Base-by-base conservation (phyloP, 1,140 invertebrate species). In the Diprion similis region DNA sequence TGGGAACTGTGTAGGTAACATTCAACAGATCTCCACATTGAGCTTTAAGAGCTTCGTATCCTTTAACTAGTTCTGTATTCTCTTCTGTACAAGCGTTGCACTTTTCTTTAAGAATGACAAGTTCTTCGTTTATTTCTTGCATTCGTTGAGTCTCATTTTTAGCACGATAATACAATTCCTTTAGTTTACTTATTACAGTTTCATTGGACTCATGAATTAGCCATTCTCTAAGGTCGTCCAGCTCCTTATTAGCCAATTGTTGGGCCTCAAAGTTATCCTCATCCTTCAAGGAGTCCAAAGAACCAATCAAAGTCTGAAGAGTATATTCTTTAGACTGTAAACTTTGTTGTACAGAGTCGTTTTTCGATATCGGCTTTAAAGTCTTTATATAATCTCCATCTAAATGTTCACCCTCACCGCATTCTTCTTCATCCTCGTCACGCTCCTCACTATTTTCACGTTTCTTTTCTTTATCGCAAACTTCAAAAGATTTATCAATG, bases 31-130 rank as follows among this genome's bases (percentile, higher is more conserved):
- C 81, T 45, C 84, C 85, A 59, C 85, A 87, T 76, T 88, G 83
- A 66, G 78, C 78, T 74, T 85, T 84, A 4, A 88, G 77, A 18
- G 79, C 81, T 71, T 78, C 72, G 74, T 84, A 86, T 64, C 89
- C 87, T 72, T 85, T 87, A 11, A 81, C 78, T 6, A 91, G 76
- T 59, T 87, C 78, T 11, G 84, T 75, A 75, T 90, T 89, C 73
- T 91, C 89, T 67, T 89, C 85, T 47, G 83, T 84, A 8, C 84
- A 83, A 46, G 76, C 73, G 68, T 87, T 86, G 77, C 85, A 90
- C 71, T 88, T 88, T 76, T 91, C 89, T 66, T 90, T 90, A 17
- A 90, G 76, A 17, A 86, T 83, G 68, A 89, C 86, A 66, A 91
- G 74, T 76, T 90, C 89, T 73, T 90, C 89, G 72, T 87, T 87